These are phyloP conservation scores for Oxyura jamaicensis DNA, from an alignment of 2,113 vertebrate species.

Conservation along the genomic window DNA sequence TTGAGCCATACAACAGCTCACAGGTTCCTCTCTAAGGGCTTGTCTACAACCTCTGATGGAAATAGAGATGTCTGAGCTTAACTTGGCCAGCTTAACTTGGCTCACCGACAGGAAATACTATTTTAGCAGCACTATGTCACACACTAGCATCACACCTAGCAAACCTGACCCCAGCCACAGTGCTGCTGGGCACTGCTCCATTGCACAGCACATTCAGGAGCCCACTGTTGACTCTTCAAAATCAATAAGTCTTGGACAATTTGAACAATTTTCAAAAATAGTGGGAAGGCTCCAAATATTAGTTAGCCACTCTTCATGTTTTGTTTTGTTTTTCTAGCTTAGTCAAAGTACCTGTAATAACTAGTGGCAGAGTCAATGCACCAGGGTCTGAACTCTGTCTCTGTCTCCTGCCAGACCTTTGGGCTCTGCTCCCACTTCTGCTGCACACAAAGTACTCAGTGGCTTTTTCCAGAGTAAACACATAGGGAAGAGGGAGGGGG, in stretches of 20 bases:
- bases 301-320: neutral
- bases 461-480: neutral
- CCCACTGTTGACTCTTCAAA: neutral
- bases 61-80: neutral
- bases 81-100: neutral
- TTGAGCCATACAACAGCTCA: neutral
- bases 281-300: neutral
- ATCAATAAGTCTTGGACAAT: neutral
- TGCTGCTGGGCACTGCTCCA: neutral
- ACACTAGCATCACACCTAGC: neutral
- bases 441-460: neutral
- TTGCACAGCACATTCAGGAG: neutral
- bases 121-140: neutral
- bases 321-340: neutral
- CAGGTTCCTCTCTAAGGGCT: neutral
- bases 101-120: neutral
- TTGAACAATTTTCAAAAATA: neutral
- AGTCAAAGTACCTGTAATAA: accelerated
- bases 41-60: neutral
- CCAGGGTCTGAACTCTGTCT: neutral
- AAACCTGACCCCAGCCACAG: accelerated
- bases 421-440: neutral
- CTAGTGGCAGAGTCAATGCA: neutral
- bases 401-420: neutral
- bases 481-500: neutral